Base-by-base conservation (phyloP, 2,113 vertebrate species). In the Neomonachus schauinslandi region DNA sequence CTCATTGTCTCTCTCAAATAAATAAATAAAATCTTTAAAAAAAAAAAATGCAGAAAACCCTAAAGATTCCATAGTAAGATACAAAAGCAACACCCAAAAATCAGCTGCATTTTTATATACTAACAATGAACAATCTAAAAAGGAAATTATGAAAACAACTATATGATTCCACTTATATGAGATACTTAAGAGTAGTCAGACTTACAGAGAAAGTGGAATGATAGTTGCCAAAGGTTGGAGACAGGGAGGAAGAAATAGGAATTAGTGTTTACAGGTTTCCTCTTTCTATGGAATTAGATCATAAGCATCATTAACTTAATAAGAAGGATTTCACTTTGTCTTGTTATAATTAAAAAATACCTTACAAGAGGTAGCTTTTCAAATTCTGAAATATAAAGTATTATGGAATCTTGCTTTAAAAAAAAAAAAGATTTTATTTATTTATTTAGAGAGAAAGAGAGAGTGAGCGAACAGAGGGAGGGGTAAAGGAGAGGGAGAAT, bases 211-310 rank as follows among this genome's bases (percentile, higher is more conserved):
- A 93, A 83, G 67, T 21, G 26, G 24, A 61, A 74, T 2, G 42
- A 33, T 84, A 55, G 22, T 1, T 51, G 67, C 22, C 57, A 51
- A 74, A 53, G 22, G 7, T 7, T 36, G 39, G 39, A 36, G 67
- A 2, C 2, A 74, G 10, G 67, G 39, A 21, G 42, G 16, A 51
- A 74, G 4, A 10, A 21, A 57, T 19, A 4, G 22, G 7, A 72
- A 4, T 51, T 51, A 7, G 31, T 36, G 31, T 59, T 74, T 49
- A 74, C 4, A 24, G 57, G 57, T 16, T 89, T 86, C 80, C 3
- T 61, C 65, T 61, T 91, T 92, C n/a, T 88, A n/a, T 84, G 77
- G 65, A 90, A 96, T 93, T 42, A 91, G 46, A 46, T 91, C 19
- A 92, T 39, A 93, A 11, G 74, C 71, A 88, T 59, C 36, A 91